Percentiles rank a stretch among this genome's conserved stretches.
phyloP scores from a whole-genome alignment of 2,888 invertebrate species.

The Isotomurus palustris region DNA sequence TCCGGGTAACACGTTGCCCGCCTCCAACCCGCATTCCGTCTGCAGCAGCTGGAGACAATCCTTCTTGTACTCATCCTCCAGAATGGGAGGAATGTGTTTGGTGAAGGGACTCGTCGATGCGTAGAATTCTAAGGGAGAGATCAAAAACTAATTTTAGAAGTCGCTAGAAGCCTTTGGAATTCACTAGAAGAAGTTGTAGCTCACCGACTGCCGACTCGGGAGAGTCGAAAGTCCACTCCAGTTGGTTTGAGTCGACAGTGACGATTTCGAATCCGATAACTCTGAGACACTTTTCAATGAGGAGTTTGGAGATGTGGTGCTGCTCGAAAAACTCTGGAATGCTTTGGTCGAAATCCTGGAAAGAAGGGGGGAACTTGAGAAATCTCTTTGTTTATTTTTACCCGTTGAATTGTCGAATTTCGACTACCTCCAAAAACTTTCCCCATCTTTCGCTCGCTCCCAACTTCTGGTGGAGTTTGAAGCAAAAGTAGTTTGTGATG shows the following conservation, averaged over 20 bases:
- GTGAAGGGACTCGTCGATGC: slow-evolving; percentile 27
- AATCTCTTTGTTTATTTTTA: no score
- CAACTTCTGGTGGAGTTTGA: slow-evolving; percentile 11
- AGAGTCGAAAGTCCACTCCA: slow-evolving; percentile 16
- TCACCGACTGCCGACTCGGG: slow-evolving; percentile 23
- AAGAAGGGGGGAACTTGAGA: no score
- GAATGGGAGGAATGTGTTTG: neutral
- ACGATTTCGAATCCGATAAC: slow-evolving; percentile 22
- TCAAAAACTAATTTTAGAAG: neutral
- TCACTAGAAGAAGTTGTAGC: neutral
- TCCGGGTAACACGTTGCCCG: no score
- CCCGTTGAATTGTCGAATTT: no score
- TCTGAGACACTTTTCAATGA: slow-evolving; percentile 15
- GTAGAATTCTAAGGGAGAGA: slow-evolving; percentile 19
- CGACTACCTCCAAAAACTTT: slow-evolving; percentile 13
- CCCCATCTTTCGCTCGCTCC: slow-evolving; percentile 19
- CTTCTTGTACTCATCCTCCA: neutral
- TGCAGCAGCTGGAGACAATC: neutral
- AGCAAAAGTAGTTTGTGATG: slow-evolving; percentile 16
- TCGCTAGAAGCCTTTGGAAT: neutral
- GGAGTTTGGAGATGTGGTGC: slow-evolving; percentile 17
- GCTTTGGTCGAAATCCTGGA: slow-evolving; percentile 28
- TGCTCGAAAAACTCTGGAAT: slow-evolving; percentile 31
- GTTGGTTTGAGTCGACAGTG: slow-evolving; percentile 17
- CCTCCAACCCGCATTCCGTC: neutral